Base-by-base conservation (phyloP, 2,797 vertebrate genomes). In the Onychomys leucogaster region DNA sequence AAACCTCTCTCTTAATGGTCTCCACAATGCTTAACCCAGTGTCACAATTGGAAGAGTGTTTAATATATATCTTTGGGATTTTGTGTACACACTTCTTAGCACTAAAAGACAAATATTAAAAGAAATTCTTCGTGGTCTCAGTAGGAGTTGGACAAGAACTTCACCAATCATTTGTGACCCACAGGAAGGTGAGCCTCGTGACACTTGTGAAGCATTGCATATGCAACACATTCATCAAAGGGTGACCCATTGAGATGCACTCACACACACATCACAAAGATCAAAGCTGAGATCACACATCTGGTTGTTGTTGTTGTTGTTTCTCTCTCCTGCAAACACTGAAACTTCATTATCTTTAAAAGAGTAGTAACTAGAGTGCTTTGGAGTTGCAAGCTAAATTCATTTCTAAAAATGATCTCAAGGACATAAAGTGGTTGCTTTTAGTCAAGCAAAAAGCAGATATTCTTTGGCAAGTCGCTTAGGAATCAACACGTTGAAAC, bases 221-320 rank as follows among this genome's bases (percentile, higher is more conserved):
- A 97, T 63, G 98, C 98, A 91, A 98, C 96, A 1, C 98, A 98
- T 69, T 98, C 98, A 61, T 97, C 84, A 19, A 97, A 98, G 0
- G 96, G 98, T 0, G 97, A 97, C 98, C 98, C 46, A 98, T 85
- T 0, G 98, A 98, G 16, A 94, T 19, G 78, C 97, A 0, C 29
- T 41, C 98, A 99, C 98, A n/a, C 85, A 99, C 81, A 99, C 83
- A 83, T 98, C 99, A 81, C 99, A 96, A 78, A 98, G 98, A 92
- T 98, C 97, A 89, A 98, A 98, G 71, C 98, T 99, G 86, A 99
- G 95, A 97, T 98, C 98, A 76, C 97, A 98, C 37, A 98, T 98
- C 65, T 92, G 59, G 17, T 14, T 52, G 52, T 14, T 49, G 49
- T 49, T 12, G 49, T 49, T 41, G 57, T 17, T 8, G 83, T 83